A percentile compares a stretch with the other conserved stretches of the same genome.
These are phyloP conservation scores for Sphinx pinastri DNA, from an alignment of 2,888 invertebrate genomes.

Conservation along the genomic window DNA sequence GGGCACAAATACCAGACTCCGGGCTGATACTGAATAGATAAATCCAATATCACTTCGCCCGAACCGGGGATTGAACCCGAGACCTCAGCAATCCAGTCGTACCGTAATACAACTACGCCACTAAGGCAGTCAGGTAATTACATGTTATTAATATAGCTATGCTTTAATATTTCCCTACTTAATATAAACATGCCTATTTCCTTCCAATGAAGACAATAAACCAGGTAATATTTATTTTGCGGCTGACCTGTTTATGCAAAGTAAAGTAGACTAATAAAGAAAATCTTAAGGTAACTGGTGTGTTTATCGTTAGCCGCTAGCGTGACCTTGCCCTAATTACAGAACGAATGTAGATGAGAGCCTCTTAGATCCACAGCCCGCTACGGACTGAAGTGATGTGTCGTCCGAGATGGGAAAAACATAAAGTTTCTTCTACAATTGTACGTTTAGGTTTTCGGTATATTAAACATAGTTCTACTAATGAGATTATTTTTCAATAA, in stretches of 20 bases:
- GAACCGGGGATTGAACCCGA: too few species aligned
- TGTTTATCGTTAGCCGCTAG: conserved; percentile 30
- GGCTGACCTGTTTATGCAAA: not conserved
- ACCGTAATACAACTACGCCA: too few species aligned
- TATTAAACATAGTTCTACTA: not conserved
- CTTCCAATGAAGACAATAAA: not conserved
- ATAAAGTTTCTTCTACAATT: not conserved
- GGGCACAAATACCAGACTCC: too few species aligned
- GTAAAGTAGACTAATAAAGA: not conserved
- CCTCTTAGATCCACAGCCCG: not conserved
- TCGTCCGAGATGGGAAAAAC: not conserved
- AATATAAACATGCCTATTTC: too few species aligned
- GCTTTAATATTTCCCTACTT: too few species aligned
- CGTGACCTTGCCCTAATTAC: conserved; percentile 49
- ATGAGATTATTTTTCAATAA: not conserved
- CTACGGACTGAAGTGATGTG: conserved; percentile 20
- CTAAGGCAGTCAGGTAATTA: too few species aligned
- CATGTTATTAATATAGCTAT: too few species aligned
- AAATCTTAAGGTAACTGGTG: conserved; percentile 20
- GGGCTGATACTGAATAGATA: too few species aligned
- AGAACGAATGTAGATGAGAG: conserved; percentile 31
- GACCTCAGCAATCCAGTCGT: too few species aligned
- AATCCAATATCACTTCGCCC: too few species aligned
- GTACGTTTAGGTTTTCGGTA: not conserved
- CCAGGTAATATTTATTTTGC: not conserved